Evolutionary conservation across 2,113 vertebrate genomes (phyloP).

Genomic region (Rhinoptilus africanus): DNA sequence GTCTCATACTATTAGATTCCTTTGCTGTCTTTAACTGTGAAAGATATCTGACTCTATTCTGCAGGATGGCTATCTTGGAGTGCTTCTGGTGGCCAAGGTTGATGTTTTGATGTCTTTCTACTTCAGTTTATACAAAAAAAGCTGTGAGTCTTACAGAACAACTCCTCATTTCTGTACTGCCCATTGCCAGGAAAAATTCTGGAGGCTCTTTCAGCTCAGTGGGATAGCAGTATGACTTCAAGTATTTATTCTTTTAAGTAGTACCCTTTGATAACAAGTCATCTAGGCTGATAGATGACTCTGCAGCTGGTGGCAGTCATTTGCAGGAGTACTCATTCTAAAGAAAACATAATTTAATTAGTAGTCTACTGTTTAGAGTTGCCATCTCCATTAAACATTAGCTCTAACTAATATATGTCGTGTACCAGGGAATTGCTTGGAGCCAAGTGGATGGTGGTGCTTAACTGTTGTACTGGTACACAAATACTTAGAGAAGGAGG

Average conservation of each 20-base stretch:
- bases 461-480: background rate
- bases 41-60: background rate
- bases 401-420: background rate
- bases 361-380: background rate
- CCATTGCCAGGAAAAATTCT: background rate
- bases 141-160: rapidly evolving
- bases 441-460: background rate
- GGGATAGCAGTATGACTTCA: background rate
- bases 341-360: background rate
- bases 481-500: background rate
- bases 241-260: background rate
- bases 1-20: background rate
- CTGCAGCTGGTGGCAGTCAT: background rate
- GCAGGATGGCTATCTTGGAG: rapidly evolving
- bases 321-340: background rate
- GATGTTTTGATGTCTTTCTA: background rate
- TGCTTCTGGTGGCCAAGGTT: background rate
- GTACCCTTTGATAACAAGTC: background rate
- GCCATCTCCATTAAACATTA: background rate
- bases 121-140: background rate
- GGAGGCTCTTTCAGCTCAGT: background rate
- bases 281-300: background rate
- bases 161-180: background rate
- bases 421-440: background rate
- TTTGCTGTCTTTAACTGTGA: background rate